Base-by-base conservation (phyloP, 2,797 vertebrate genomes). In the Muscicapa striata region DNA sequence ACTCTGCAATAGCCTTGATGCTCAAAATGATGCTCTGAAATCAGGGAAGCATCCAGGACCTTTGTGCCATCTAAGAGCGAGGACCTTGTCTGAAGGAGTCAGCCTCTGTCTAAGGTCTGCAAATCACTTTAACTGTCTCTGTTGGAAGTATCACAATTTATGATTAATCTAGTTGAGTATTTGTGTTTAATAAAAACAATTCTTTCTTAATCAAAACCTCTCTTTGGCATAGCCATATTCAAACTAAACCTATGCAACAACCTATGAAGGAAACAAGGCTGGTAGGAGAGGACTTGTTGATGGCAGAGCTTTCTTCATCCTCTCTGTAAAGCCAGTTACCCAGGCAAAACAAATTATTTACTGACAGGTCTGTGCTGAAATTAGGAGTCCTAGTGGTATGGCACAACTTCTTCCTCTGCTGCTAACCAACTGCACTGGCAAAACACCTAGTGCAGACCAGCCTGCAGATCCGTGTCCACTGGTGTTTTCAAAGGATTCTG, bases 401-500 rank as follows among this genome's bases (percentile, higher is more conserved):
- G 29, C 32, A 94, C 21, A 74, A 46, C 23, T 64, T 61, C 32
- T 46, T 70, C 20, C 32, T 38, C 10, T 6, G 38, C 43, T 84
- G 30, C 43, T 26, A 61, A 46, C 22, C 34, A 79, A 6, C 40
- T 22, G 17, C 7, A 2, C 0, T 70, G 49, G 38, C 57, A 82
- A 63, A 95, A 63, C 0, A 32, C 12, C 45, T 29, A 57, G 2
- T 1, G 7, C 46, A 69, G 59, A 55, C 11, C 49, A 58, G 51
- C 12, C 40, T 38, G 12, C 5, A 73, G 36, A 49, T 23, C 10
- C 0, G 0, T 22, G 54, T 13, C 19, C 30, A 84, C 15, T 48
- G 43, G 5, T 30, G 11, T 59, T 92, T 79, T 29, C 79, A 91
- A 62, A 81, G 51, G n/a, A 62, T 84, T 66, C 13, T 21, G 48